Evolutionary conservation across 1,140 invertebrate species (phyloP).

Genomic region (Nasonia longicornis): DNA sequence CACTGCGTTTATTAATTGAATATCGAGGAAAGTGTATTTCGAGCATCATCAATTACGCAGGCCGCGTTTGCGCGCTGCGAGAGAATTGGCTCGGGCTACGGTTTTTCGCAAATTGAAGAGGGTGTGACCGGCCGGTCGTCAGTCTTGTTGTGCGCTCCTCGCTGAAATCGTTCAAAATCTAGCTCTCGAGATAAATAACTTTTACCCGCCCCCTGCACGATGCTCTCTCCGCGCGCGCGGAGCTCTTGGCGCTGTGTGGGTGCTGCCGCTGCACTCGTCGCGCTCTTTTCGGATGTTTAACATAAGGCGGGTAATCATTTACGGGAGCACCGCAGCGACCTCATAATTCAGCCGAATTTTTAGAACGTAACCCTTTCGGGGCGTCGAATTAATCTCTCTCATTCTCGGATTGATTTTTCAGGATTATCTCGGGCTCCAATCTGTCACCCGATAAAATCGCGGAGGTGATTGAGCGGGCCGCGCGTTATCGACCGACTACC

Average conservation of each 20-base stretch:
- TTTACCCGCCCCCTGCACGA: conserved; percentile 57
- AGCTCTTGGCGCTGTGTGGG: conserved; percentile 18
- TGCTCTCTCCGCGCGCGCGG: not conserved
- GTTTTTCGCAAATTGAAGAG: conserved; percentile 42
- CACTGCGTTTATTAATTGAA: not conserved
- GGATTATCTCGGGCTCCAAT: not conserved
- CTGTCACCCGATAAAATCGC: not conserved
- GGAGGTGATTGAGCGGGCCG: not conserved
- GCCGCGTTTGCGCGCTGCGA: too few relatives aligned
- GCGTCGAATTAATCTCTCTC: not conserved
- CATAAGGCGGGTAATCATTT: conserved; percentile 70
- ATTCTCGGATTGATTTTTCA: not conserved
- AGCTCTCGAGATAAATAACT: conserved; percentile 68
- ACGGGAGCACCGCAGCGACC: conserved; percentile 58
- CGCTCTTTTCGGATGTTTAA: conserved; percentile 65
- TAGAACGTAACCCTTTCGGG: not conserved
- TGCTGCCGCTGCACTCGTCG: conserved; percentile 55
- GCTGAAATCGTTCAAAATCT: conserved; percentile 68
- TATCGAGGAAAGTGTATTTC: conserved; percentile 12
- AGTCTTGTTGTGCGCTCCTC: conserved; percentile 45
- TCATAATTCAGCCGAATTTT: conserved; percentile 65
- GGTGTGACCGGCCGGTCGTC: conserved; percentile 36
- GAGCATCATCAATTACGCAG: conserved; percentile 28
- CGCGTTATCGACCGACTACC: conserved; percentile 44
- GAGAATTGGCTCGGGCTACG: conserved; percentile 18